phyloP scores from a whole-genome alignment of 2,113 vertebrate genomes.

The Ranitomeya imitator region DNA sequence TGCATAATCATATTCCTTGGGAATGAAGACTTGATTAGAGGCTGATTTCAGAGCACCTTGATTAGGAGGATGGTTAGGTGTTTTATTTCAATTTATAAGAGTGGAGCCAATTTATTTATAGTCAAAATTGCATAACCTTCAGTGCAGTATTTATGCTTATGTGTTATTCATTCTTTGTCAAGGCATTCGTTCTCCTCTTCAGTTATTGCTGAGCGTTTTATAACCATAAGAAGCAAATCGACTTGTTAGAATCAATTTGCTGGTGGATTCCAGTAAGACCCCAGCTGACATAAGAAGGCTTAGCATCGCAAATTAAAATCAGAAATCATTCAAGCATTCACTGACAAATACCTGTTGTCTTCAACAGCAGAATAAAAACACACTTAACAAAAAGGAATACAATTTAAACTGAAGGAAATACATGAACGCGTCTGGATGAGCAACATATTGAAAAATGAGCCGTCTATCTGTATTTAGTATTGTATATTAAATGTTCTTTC shows the following conservation, averaged over 20 bases:
- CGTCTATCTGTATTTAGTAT: no score
- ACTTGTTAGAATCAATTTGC: constrained; percentile 29
- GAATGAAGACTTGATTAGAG: constrained; percentile 47
- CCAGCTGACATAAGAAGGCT: background rate
- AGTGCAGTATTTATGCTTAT: constrained; percentile 15
- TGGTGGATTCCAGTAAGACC: constrained; percentile 28
- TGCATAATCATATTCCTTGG: constrained; percentile 40
- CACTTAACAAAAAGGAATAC: background rate
- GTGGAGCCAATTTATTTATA: constrained; percentile 38
- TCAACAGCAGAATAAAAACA: background rate
- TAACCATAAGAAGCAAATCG: background rate
- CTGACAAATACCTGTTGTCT: background rate
- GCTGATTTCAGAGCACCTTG: constrained; percentile 36
- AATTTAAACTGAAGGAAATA: background rate
- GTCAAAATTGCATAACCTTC: constrained; percentile 21
- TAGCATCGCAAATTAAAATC: constrained; percentile 6
- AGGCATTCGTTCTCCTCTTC: background rate
- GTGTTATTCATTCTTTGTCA: background rate
- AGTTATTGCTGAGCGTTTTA: background rate
- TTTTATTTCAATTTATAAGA: constrained; percentile 44
- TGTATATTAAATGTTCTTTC: no score
- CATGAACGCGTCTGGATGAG: background rate
- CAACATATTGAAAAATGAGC: background rate
- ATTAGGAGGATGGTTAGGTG: constrained; percentile 27
- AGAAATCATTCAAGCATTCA: constrained; percentile 5